A percentile compares a stretch with the other conserved stretches of the same genome.
phyloP scores from a whole-genome alignment of 2,888 invertebrate species.

The Cyrtodaria siliqua region DNA sequence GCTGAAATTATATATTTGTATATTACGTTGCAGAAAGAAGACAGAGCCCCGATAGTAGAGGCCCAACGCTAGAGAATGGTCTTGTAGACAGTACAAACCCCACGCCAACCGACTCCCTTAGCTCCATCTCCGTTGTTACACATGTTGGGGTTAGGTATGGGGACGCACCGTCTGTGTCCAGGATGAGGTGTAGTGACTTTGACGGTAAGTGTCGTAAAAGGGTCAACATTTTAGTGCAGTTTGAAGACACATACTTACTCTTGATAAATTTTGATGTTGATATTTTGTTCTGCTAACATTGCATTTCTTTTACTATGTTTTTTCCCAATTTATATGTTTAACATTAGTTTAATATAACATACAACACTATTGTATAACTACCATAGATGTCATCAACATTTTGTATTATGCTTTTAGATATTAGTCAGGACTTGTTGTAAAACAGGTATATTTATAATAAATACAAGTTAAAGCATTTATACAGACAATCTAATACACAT shows the following conservation, averaged over 20 bases:
- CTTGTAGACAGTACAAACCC: conserved; percentile 54
- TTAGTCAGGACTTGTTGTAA: too few relatives aligned
- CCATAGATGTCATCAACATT: too few relatives aligned
- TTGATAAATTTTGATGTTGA: not conserved
- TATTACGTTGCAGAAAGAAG: conserved; percentile 35
- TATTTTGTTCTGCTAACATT: too few relatives aligned
- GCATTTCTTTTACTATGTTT: too few relatives aligned
- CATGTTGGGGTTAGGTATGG: conserved; percentile 39
- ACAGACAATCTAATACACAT: too few relatives aligned
- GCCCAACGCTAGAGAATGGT: conserved; percentile 79
- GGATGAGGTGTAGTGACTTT: conserved; percentile 72
- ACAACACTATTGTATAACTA: too few relatives aligned
- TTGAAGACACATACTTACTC: not conserved
- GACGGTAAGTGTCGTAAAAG: conserved; percentile 66
- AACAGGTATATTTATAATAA: too few relatives aligned
- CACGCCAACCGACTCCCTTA: conserved; percentile 44
- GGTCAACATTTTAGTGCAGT: not conserved
- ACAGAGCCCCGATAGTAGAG: conserved; percentile 75
- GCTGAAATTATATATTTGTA: not conserved
- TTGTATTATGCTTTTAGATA: too few relatives aligned
- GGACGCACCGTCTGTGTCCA: conserved; percentile 34
- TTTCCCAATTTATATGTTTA: too few relatives aligned
- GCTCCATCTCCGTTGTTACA: conserved; percentile 52
- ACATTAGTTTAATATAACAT: too few relatives aligned
- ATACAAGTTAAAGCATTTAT: too few relatives aligned